These are phyloP conservation scores for Metaphire vulgaris DNA, from an alignment of 1,140 invertebrate species.

Conservation along the genomic window DNA sequence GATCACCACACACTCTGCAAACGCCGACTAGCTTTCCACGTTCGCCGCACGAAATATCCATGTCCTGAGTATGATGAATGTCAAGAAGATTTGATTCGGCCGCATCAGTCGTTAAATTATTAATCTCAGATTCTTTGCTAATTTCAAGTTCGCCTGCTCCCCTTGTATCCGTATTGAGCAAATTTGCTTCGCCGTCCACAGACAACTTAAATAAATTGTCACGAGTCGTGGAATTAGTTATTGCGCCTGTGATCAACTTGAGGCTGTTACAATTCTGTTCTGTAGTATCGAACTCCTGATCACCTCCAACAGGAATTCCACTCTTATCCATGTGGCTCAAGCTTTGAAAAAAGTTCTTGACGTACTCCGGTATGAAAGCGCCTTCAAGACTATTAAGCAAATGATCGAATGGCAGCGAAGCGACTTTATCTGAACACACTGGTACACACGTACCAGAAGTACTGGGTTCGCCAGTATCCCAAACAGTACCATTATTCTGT, in stretches of 20 bases:
- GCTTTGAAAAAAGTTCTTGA: not conserved
- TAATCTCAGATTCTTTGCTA: not conserved
- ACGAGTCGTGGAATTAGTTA: not conserved
- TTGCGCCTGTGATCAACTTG: not conserved
- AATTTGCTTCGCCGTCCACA: not conserved
- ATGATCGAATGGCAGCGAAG: not conserved
- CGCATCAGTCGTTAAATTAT: not conserved
- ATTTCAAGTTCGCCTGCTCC: not conserved
- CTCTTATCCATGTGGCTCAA: not conserved
- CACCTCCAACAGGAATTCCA: too few species aligned
- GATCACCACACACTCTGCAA: constrained; percentile 52
- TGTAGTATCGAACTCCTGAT: too few species aligned
- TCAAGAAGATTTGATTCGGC: not conserved
- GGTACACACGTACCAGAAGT: not conserved
- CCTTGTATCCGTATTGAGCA: not conserved
- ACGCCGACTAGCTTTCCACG: constrained; percentile 4
- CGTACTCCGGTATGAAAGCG: not conserved
- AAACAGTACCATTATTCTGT: not conserved
- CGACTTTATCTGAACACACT: not conserved
- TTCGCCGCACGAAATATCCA: not conserved
- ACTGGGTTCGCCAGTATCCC: not conserved
- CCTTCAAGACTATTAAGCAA: not conserved
- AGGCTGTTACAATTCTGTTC: too few species aligned
- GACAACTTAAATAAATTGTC: not conserved
- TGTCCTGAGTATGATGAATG: not conserved